phyloP scores from a whole-genome alignment of 2,113 vertebrate species.

The Platichthys flesus region DNA sequence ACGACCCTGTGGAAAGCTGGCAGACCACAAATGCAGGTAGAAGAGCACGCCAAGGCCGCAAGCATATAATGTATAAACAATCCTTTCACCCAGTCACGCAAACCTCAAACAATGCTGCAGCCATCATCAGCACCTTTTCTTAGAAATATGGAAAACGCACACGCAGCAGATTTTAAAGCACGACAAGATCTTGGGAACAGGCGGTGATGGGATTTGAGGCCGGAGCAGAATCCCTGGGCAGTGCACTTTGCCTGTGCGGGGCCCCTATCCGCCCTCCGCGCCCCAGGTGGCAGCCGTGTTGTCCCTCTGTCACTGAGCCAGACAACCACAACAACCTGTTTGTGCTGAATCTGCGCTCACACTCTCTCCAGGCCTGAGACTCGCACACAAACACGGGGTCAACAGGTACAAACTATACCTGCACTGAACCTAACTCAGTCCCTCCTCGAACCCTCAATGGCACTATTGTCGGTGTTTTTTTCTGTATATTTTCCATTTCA shows the following conservation, averaged over 20 bases:
- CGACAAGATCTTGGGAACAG: constrained; percentile 66
- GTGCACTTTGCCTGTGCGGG: constrained; percentile 61
- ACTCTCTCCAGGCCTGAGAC: constrained; percentile 24
- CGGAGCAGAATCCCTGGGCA: constrained; percentile 42
- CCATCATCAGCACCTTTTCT: constrained; percentile 47
- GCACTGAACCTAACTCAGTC: background rate
- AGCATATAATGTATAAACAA: constrained; percentile 9
- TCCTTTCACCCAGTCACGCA: background rate
- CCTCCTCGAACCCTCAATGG: no score
- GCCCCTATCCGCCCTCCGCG: constrained; percentile 48
- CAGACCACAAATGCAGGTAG: constrained; percentile 33
- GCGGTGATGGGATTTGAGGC: constrained; percentile 21
- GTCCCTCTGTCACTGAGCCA: constrained; percentile 41
- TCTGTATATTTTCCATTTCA: background rate
- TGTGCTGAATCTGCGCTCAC: constrained; percentile 64
- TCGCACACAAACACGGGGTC: constrained; percentile 39
- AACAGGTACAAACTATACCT: constrained; percentile 57
- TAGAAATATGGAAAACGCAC: constrained; percentile 64
- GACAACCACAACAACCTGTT: constrained; percentile 62
- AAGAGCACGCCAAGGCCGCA: constrained; percentile 14
- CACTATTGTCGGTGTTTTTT: background rate
- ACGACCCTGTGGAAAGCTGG: constrained; percentile 29
- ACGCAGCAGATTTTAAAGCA: constrained; percentile 63
- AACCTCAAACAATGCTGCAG: constrained; percentile 45
- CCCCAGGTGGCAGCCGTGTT: constrained; percentile 45